These are phyloP conservation scores for Poecilia gillii DNA, from an alignment of 2,797 vertebrate species.

Conservation along the genomic window DNA sequence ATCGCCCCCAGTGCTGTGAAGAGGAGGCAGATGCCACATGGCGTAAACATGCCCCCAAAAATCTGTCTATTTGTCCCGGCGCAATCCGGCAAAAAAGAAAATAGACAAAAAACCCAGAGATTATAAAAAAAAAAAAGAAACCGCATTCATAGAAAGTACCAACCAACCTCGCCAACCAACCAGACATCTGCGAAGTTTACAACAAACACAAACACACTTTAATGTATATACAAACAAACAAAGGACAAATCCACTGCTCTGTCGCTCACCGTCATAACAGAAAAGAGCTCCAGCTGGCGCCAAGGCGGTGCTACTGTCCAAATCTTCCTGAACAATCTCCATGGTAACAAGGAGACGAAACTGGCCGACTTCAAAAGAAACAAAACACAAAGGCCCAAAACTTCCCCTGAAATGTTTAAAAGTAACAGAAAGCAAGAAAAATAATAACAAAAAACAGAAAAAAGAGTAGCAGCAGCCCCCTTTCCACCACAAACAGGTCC, in stretches of 20 bases:
- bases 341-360: constrained; percentile 40
- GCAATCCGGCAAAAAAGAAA: constrained; percentile 33
- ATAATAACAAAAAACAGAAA: not conserved
- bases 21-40: constrained; percentile 61
- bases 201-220: constrained; percentile 44
- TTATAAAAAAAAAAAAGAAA: not conserved
- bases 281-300: constrained; percentile 76
- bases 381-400: constrained; percentile 29
- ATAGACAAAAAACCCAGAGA: constrained; percentile 29
- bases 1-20: constrained; percentile 55
- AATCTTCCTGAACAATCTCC: constrained; percentile 49
- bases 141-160: constrained; percentile 40
- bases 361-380: constrained; percentile 44
- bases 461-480: constrained; percentile 42
- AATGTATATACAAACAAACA: constrained; percentile 41
- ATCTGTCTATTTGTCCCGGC: constrained; percentile 39
- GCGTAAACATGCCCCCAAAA: constrained; percentile 62
- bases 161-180: constrained; percentile 38
- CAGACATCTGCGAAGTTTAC: constrained; percentile 58
- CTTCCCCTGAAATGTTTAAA: constrained; percentile 69
- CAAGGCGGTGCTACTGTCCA: constrained; percentile 51
- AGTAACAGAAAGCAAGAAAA: constrained; percentile 35
- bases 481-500: constrained; percentile 54
- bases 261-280: constrained; percentile 35
- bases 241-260: constrained; percentile 44